Conservation (phyloP, 2,113 vertebrate genomes). For the Pipra filicauda region DNA sequence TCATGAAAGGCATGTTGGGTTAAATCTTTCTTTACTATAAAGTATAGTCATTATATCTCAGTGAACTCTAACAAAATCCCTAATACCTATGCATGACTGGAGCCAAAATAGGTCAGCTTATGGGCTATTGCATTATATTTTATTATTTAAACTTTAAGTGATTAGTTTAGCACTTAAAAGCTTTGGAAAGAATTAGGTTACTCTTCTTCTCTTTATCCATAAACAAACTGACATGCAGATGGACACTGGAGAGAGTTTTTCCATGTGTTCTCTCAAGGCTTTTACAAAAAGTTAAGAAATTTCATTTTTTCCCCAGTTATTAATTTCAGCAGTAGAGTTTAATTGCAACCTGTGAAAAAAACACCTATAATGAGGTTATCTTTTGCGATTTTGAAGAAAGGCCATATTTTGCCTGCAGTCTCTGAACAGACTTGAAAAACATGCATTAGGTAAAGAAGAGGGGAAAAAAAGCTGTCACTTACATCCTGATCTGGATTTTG, state of each 20-base stretch:
- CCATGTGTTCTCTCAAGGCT: background rate
- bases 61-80: constrained; percentile 55
- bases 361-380: background rate
- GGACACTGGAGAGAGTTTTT: background rate
- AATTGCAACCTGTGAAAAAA: background rate
- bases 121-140: constrained; percentile 32
- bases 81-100: constrained; percentile 23
- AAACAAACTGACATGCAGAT: background rate
- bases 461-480: background rate
- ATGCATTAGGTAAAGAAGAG: background rate
- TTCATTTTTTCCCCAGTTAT: background rate
- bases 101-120: constrained; percentile 54
- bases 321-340: background rate
- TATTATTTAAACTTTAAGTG: constrained; percentile 60
- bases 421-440: background rate
- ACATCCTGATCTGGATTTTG: background rate
- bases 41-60: constrained; percentile 37
- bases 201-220: constrained; percentile 9
- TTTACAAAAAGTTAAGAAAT: background rate
- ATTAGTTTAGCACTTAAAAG: constrained; percentile 40
- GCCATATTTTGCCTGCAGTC: background rate
- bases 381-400: background rate
- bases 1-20: constrained; percentile 53
- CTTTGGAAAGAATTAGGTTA: constrained; percentile 46
- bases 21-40: constrained; percentile 67